These are phyloP conservation scores for Meliscaeva auricollis DNA, from an alignment of 2,888 invertebrate species.

Conservation along the genomic window DNA sequence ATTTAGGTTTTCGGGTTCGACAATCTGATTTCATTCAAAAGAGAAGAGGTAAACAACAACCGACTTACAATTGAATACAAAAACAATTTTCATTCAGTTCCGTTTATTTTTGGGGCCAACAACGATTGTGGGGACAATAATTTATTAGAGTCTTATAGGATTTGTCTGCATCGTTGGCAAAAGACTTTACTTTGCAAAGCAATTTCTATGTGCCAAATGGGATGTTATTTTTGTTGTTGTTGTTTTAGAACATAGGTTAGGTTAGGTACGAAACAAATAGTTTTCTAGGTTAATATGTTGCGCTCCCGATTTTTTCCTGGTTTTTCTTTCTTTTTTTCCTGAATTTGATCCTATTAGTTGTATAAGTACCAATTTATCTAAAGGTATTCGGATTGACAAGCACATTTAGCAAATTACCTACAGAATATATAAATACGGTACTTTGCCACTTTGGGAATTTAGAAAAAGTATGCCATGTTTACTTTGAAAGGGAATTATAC, in stretches of 20 bases:
- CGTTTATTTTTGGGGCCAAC: constrained; percentile 8
- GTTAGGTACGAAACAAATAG: constrained; percentile 27
- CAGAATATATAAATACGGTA: neutral
- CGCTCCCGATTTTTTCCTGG: constrained; percentile 20
- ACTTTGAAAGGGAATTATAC: neutral
- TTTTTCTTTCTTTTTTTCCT: constrained; percentile 27
- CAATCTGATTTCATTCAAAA: constrained; percentile 37
- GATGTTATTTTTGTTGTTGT: constrained; percentile 8
- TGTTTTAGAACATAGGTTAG: constrained; percentile 4
- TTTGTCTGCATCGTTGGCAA: constrained; percentile 56
- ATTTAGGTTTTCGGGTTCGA: constrained; percentile 30
- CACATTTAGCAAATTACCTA: constrained; percentile 34
- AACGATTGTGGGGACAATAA: constrained; percentile 24
- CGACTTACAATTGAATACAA: neutral
- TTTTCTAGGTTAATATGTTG: constrained; percentile 67
- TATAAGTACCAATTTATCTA: constrained; percentile 57
- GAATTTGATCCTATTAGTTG: constrained; percentile 53
- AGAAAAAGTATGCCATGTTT: constrained; percentile 5
- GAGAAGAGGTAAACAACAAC: neutral
- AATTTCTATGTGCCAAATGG: constrained; percentile 22
- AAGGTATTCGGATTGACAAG: constrained; percentile 34
- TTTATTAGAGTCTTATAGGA: constrained; percentile 56
- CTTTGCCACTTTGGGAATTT: neutral
- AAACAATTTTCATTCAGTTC: neutral
- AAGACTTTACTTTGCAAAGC: constrained; percentile 48